Conservation (phyloP, 2,888 invertebrate genomes). For the Micropterix aruncella region DNA sequence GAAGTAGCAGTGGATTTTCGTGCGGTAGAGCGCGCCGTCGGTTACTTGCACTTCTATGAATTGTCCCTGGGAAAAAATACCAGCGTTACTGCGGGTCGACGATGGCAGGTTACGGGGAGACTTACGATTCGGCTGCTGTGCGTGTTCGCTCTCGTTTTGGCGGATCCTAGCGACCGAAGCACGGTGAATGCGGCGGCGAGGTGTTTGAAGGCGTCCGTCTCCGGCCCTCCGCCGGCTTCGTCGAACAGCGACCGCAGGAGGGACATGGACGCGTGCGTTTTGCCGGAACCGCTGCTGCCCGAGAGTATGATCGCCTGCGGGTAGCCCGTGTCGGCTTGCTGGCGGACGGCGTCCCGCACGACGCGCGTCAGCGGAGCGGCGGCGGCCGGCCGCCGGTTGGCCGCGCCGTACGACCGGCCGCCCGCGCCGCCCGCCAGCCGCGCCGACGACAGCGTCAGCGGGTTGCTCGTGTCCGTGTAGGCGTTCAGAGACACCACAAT, state of each 20-base stretch:
- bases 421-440: constrained; percentile 58
- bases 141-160: constrained; percentile 79
- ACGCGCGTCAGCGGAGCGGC: constrained; percentile 78
- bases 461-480: constrained; percentile 76
- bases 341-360: constrained; percentile 82
- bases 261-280: constrained; percentile 87
- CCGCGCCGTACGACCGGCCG: constrained; percentile 78
- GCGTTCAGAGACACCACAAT: constrained; percentile 83
- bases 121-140: constrained; percentile 87
- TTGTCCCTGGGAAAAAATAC: constrained; percentile 55
- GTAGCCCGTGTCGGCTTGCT: constrained; percentile 90
- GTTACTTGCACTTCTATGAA: constrained; percentile 95
- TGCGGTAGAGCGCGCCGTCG: constrained; percentile 85
- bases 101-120: constrained; percentile 11
- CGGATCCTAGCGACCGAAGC: constrained; percentile 78
- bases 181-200: constrained; percentile 92
- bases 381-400: constrained; percentile 54
- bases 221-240: constrained; percentile 86
- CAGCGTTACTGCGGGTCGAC: neutral
- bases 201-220: constrained; percentile 94
- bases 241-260: constrained; percentile 83
- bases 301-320: constrained; percentile 90
- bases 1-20: constrained; percentile 93
- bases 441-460: constrained; percentile 67
- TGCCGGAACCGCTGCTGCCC: constrained; percentile 85